A percentile compares a stretch with the other conserved stretches of the same genome.
These are phyloP conservation scores for Ditula angustiorana DNA, from an alignment of 2,888 invertebrate genomes.

Conservation along the genomic window DNA sequence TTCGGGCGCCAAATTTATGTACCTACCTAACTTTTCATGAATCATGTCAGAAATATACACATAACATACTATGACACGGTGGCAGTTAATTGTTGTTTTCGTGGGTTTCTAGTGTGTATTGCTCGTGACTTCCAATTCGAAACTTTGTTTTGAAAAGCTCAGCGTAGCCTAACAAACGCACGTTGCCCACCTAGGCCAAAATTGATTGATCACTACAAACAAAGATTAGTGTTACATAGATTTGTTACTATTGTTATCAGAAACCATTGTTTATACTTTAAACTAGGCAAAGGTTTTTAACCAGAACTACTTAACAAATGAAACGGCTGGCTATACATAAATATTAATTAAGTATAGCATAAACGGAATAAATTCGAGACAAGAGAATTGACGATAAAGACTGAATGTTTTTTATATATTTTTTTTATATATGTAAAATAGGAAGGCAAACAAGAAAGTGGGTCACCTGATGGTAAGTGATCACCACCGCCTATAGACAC, in stretches of 20 bases:
- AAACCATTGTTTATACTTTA: not conserved
- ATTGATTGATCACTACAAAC: slow-evolving; percentile 53
- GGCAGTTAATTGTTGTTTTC: slow-evolving; percentile 7
- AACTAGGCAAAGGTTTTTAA: not conserved
- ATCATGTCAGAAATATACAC: slow-evolving; percentile 15
- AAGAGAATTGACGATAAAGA: not conserved
- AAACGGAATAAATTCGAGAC: not conserved
- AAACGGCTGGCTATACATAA: not conserved
- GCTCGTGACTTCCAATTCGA: slow-evolving; percentile 43
- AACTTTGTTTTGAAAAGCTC: slow-evolving; percentile 57
- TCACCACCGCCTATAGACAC: too few species aligned
- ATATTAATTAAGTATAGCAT: too few species aligned
- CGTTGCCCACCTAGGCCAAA: slow-evolving; percentile 37
- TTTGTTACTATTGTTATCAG: slow-evolving; percentile 19
- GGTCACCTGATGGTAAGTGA: too few species aligned
- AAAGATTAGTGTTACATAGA: slow-evolving; percentile 49
- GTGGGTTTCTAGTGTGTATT: slow-evolving; percentile 20
- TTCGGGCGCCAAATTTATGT: not conserved
- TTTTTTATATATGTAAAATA: too few species aligned
- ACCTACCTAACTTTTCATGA: too few species aligned
- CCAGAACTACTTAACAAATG: not conserved
- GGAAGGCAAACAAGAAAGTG: too few species aligned
- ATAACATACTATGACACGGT: slow-evolving; percentile 8
- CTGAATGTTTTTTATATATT: not conserved
- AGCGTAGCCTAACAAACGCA: slow-evolving; percentile 26